Base-by-base conservation (phyloP, 92 coral and sea anemone genomes). In the Epizoanthus fatuus region DNA sequence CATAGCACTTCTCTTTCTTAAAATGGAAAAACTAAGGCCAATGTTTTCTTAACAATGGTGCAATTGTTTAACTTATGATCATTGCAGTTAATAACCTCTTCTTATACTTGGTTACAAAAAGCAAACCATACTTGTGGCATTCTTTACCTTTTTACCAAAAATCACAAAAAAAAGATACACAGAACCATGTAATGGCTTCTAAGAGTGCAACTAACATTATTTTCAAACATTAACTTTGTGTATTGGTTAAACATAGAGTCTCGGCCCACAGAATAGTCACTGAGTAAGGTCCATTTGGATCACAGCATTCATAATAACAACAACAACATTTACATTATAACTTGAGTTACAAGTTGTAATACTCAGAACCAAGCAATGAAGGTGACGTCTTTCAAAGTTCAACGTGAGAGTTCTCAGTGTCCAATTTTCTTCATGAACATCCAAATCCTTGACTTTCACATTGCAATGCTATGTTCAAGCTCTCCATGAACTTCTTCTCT, bases 301-400 rank as follows among this genome's bases (percentile, higher is more conserved):
- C 72, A 60, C 55, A 39, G 72, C 71, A 53, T 38, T n/a, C 55
- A 20, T 78, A 35, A 78, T 70, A 78, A 78, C 79, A 82, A 55
- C 68, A 82, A 82, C 25, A 22, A 69, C 17, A 20, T 54, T 12
- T 47, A 22, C 25, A 22, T 22, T 22, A 22, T 22, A 22, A 66
- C 52, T 40, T 40, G 44, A 40, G 44, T 40, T 40, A 5, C 44
- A 40, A 3, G 44, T 40, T 40, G 44, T 40, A 40, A 3, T 40
- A 70, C 25, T 39, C 51, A 82, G 35, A 29, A 3, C 54, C 52
- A 53, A 82, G 35, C 71, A 82, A 35, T 82, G 29, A 16, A 49
- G 55, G 7, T 65, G 51, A 22, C 44, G 53, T 5, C 76, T 16
- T 69, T 3, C 86, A 81, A 66, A 67, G 67, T 38, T 68, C 14